Percentiles rank a stretch among this genome's conserved stretches.
These are phyloP conservation scores for Cephus nigrinus DNA, from an alignment of 2,888 invertebrate genomes.

Conservation along the genomic window DNA sequence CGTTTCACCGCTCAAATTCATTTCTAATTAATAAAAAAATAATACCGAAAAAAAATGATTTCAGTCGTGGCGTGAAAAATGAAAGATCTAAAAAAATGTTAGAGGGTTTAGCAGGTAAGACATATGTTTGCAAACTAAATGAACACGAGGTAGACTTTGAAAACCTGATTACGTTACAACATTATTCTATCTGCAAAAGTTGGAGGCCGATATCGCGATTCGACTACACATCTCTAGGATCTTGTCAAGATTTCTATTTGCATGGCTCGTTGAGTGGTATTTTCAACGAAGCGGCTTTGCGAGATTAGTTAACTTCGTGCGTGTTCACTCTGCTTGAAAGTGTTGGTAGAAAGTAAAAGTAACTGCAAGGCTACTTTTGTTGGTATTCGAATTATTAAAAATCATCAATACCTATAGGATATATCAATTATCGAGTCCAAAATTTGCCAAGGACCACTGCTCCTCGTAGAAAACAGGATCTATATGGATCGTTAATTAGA, in stretches of 20 bases:
- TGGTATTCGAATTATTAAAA: neutral
- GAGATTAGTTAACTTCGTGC: neutral
- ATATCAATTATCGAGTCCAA: neutral
- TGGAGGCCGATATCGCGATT: neutral
- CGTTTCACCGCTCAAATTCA: too few species aligned
- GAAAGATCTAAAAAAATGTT: too few species aligned
- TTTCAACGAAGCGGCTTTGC: neutral
- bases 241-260: neutral
- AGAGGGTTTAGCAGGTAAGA: neutral
- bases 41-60: too few species aligned
- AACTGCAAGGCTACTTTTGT: neutral
- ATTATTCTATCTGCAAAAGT: neutral
- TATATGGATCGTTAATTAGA: neutral
- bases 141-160: neutral
- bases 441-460: neutral
- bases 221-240: neutral
- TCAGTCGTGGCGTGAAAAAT: too few species aligned
- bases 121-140: neutral
- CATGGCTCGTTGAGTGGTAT: neutral
- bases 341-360: neutral
- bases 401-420: neutral
- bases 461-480: neutral
- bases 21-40: too few species aligned
- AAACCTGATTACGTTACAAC: neutral
- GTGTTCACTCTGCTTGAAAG: neutral